phyloP scores from a whole-genome alignment of 1,140 invertebrate species.

The Archivesica marissinica region DNA sequence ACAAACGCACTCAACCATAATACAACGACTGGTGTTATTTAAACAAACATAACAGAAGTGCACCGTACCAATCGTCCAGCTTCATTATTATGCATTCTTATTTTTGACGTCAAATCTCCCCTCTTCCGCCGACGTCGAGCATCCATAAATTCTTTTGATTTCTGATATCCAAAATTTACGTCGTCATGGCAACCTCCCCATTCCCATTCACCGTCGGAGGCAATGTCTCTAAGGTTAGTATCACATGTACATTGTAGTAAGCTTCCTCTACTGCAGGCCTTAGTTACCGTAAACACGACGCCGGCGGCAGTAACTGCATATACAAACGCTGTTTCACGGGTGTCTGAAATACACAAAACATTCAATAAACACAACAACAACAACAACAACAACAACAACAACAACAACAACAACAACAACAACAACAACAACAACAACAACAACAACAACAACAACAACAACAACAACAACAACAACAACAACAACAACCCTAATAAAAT shows the following conservation, averaged over 20 bases:
- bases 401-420: too few species aligned
- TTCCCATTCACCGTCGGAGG: slow-evolving; percentile 93
- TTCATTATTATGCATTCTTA: slow-evolving; percentile 83
- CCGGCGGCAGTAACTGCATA: slow-evolving; percentile 95
- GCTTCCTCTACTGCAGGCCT: slow-evolving; percentile 88
- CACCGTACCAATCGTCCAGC: slow-evolving; percentile 81
- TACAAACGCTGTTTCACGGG: slow-evolving; percentile 95
- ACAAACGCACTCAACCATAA: too few species aligned
- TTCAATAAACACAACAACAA: too few species aligned
- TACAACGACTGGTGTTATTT: too few species aligned
- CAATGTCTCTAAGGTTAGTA: slow-evolving; percentile 76
- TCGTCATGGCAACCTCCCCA: slow-evolving; percentile 99
- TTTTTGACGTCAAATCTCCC: slow-evolving; percentile 79
- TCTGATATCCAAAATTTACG: slow-evolving; percentile 97
- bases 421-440: too few species aligned
- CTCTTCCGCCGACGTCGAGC: slow-evolving; percentile 88
- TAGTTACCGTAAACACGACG: slow-evolving; percentile 92
- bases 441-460: too few species aligned
- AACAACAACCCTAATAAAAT: too few species aligned
- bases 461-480: too few species aligned
- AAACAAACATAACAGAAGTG: not conserved
- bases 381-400: too few species aligned
- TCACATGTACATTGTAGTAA: slow-evolving; percentile 82
- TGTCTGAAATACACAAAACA: slow-evolving; percentile 87
- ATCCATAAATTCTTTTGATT: slow-evolving; percentile 96